phyloP scores from a whole-genome alignment of 2,113 vertebrate species.

The Platichthys flesus region DNA sequence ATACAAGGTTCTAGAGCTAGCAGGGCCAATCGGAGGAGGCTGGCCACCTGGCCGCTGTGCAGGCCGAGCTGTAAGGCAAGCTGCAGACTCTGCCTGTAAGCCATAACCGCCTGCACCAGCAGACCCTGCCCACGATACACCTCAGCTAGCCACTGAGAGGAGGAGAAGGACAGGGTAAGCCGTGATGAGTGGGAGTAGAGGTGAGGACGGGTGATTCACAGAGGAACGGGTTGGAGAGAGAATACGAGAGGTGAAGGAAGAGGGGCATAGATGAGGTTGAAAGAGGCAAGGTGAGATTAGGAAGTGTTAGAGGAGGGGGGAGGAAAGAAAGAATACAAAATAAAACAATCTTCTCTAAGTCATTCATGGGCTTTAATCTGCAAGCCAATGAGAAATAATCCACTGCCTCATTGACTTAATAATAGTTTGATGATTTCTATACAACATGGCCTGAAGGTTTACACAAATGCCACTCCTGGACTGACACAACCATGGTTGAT shows the following conservation, averaged over 20 bases:
- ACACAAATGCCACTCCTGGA: not conserved
- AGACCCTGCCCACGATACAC: slow-evolving; percentile 91
- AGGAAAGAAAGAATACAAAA: not conserved
- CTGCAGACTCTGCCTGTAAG: slow-evolving; percentile 92
- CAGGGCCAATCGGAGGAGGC: slow-evolving; percentile 89
- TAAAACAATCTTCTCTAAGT: not conserved
- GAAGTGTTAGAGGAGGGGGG: not conserved
- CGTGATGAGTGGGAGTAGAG: slow-evolving; percentile 15
- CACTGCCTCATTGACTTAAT: no score
- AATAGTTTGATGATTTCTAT: not conserved
- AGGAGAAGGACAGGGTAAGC: not conserved
- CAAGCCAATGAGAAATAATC: not conserved
- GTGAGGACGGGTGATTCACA: not conserved
- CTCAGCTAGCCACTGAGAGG: slow-evolving; percentile 90
- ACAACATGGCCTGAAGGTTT: not conserved
- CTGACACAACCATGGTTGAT: no score
- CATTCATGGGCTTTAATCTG: not conserved
- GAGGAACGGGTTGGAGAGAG: not conserved
- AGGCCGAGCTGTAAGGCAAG: slow-evolving; percentile 90
- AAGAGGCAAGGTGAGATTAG: not conserved
- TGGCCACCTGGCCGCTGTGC: slow-evolving; percentile 88
- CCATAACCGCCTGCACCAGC: slow-evolving; percentile 92
- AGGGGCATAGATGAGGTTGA: not conserved
- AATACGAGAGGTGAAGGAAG: slow-evolving; percentile 8
- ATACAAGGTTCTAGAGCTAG: slow-evolving; percentile 87